Evolutionary conservation across 2,797 vertebrate genomes (phyloP).

Genomic region (Halcyon leucocephala): DNA sequence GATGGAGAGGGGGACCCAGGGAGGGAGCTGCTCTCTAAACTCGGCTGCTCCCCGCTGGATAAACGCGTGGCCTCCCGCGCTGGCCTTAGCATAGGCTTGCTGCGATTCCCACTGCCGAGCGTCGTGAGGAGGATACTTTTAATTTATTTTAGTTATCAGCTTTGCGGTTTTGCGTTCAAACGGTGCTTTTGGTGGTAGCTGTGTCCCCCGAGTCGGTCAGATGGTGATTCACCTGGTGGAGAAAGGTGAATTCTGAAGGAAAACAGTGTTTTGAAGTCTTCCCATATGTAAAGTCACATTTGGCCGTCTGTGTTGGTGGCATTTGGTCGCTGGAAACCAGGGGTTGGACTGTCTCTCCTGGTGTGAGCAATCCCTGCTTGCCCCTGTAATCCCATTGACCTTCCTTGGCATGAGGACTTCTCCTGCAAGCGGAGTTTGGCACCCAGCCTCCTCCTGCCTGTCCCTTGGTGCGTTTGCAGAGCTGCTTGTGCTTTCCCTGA

Average conservation of each 20-base stretch:
- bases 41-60: background rate
- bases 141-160: background rate
- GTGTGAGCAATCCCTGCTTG: background rate
- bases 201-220: rapidly evolving
- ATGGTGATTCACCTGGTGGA: background rate
- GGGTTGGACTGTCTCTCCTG: background rate
- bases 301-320: background rate
- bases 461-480: background rate
- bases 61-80: background rate
- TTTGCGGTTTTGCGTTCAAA: rapidly evolving
- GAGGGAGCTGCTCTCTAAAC: background rate
- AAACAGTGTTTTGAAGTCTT: background rate
- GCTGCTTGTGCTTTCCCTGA: background rate
- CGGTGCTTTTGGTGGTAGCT: rapidly evolving
- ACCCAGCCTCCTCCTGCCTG: background rate
- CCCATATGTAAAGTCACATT: rapidly evolving
- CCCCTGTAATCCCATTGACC: background rate
- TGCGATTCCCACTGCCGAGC: background rate
- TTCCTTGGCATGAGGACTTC: background rate
- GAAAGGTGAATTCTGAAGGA: rapidly evolving
- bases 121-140: background rate
- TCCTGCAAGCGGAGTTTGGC: background rate
- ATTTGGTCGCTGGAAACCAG: rapidly evolving
- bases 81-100: background rate
- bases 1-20: background rate